Conservation (phyloP, 2,797 vertebrate genomes). For the Triplophysa yarkandensis region DNA sequence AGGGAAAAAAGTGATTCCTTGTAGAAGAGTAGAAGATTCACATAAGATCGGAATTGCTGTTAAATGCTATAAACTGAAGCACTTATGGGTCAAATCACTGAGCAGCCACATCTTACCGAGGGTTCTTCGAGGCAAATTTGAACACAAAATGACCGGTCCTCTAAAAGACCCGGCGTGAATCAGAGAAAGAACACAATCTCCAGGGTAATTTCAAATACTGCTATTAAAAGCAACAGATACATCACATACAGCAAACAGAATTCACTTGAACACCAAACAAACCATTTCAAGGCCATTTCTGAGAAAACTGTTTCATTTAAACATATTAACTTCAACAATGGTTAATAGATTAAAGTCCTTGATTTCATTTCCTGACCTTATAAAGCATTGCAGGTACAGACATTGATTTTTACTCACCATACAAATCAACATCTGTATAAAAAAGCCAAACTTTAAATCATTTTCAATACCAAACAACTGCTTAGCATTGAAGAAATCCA, state of each 20-base stretch:
- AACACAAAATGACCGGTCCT: constrained; percentile 26
- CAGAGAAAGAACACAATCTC: constrained; percentile 13
- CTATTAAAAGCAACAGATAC: not conserved
- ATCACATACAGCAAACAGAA: not conserved
- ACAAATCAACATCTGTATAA: not conserved
- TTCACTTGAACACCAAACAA: not conserved
- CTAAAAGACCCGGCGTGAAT: constrained; percentile 20
- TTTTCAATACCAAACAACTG: not conserved
- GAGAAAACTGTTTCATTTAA: not conserved
- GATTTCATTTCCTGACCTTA: too few species aligned
- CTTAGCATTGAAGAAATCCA: not conserved
- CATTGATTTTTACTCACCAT: not conserved
- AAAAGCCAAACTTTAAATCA: not conserved
- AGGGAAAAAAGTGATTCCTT: not conserved
- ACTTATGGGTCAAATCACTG: not conserved
- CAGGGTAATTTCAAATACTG: not conserved
- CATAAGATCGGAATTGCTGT: constrained; percentile 12
- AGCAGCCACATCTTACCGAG: constrained; percentile 10
- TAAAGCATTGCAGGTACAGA: not conserved
- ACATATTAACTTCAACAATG: too few species aligned
- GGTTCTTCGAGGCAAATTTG: constrained; percentile 22
- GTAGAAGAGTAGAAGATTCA: not conserved
- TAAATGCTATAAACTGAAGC: constrained; percentile 1
- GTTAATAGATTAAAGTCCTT: not conserved
- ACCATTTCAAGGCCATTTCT: not conserved